These are phyloP conservation scores for Elgonia sp. DNA, from an alignment of 2,888 invertebrate species.

Conservation along the genomic window DNA sequence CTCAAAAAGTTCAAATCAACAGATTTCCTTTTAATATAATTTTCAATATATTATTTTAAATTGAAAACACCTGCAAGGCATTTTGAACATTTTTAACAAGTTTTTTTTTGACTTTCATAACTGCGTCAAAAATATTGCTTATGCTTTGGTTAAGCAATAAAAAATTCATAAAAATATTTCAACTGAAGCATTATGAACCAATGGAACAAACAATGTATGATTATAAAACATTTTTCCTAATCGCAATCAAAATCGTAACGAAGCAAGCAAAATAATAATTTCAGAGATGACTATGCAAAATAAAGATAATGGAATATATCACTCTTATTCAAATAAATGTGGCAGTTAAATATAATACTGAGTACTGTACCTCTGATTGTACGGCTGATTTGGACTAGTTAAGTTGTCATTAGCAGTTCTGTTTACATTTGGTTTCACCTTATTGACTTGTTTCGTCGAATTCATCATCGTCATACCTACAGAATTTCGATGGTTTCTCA, in stretches of 20 bases:
- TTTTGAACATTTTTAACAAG: too few relatives aligned
- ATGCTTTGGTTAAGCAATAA: slow-evolving; percentile 37
- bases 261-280: slow-evolving; percentile 71
- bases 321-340: slow-evolving; percentile 44
- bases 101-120: too few relatives aligned
- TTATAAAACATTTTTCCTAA: slow-evolving; percentile 42
- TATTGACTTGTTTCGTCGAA: slow-evolving; percentile 95
- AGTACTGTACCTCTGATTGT: slow-evolving; percentile 89
- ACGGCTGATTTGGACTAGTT: slow-evolving; percentile 90
- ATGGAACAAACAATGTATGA: slow-evolving; percentile 58
- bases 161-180: slow-evolving; percentile 31
- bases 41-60: too few relatives aligned
- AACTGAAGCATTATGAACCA: slow-evolving; percentile 52
- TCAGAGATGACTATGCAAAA: slow-evolving; percentile 69
- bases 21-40: too few relatives aligned
- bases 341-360: slow-evolving; percentile 36
- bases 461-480: slow-evolving; percentile 91
- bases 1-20: too few relatives aligned
- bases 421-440: slow-evolving; percentile 95
- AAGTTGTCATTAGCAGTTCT: slow-evolving; percentile 92
- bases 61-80: too few relatives aligned
- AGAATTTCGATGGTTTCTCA: slow-evolving; percentile 93
- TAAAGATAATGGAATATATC: slow-evolving; percentile 52
- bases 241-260: slow-evolving; percentile 59
- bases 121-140: background rate